Evolutionary conservation across 2,888 invertebrate genomes (phyloP), one percentile per base, ranked within the genome.

Genomic region (Lottia scabra): DNA sequence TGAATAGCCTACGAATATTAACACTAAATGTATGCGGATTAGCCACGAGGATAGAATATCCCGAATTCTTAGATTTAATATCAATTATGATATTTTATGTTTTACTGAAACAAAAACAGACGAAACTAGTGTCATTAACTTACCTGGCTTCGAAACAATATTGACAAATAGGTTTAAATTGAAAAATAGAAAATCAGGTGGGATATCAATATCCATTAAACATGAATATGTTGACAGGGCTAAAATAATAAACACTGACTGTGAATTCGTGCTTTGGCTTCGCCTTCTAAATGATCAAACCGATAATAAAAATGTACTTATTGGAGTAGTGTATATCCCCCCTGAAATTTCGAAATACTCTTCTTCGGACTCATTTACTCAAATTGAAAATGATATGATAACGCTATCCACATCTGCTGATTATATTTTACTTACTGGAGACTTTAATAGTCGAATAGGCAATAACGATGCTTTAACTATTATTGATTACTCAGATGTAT

Each of bases 31-130:
- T n/a, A n/a, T n/a, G n/a, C n/a, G n/a, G n/a, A n/a, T n/a, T n/a
- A n/a, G n/a, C n/a, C n/a, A n/a, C n/a, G n/a, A n/a, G n/a, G n/a
- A n/a, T 65, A 23, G 30, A 56, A 19, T 70, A 70, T 23, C 65
- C 48, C n/a, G 70, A 70, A 48, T 70, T 65, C 56, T 10, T 26
- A 48, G 27, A 16, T 16, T 12, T 27, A 10, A 46, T 70, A 30
- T 30, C 46, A 23, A 48, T 4, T 30, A 70, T 65, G 65, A 70
- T 48, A 46, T 70, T 23, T 15, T 70, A 10, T 64, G 70, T 65
- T 27, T 70, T 27, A 46, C 65, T 23, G 70, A 70, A 30, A 70
- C 70, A 30, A 65, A 70, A 70, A 48, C 65, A 6, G 70, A 65
- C 56, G 38, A 70, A 30, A 16, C 43, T 15, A 65, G 56, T 63